Base-by-base conservation (phyloP, 2,888 invertebrate species). In the Gisinianus flammeolus region DNA sequence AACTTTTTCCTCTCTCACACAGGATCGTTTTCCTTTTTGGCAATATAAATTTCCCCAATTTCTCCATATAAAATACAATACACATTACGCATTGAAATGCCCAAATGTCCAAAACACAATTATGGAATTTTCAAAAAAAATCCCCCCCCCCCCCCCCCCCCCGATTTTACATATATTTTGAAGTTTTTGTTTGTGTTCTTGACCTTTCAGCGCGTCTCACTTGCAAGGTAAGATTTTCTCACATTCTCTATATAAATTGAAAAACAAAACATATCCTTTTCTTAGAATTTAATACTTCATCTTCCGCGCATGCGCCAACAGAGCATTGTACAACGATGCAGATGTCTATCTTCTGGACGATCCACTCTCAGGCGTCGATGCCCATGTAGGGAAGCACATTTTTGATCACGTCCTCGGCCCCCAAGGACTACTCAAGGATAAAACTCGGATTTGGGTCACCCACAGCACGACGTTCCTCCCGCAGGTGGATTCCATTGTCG, bases 381-480 rank as follows among this genome's bases (percentile, higher is more conserved):
- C 89, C 1, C 90, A 91, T 83, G 90, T 91, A 64, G 90, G 90
- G 6, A 89, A 89, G 85, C 89, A 90, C 83, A 89, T 91, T 79
- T 91, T 91, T 85, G 88, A 90, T 69, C 86, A 89, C 71, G 90
- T 91, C 12, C 87, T 91, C 56, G 89, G 90, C 77, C 87, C 88
- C 0, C 85, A 86, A 28, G 30, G 86, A 88, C 30, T 85, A 10
- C 81, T 86, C 6, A 83, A 82, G 68, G 80, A 82, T 22, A 85
- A 91, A 89, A 97, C 98, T 0, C 90, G 98, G 80, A 88, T 99
- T 68, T 90, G 98, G 85, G 98, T 98, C 28, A 99, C 98, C 0
- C 98, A 99, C 87, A 94, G 95, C 83, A 93, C 98, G 76, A 94
- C 95, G 19, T 97, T 94, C 88, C 89, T 98, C 84, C 94, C 96